phyloP scores from a whole-genome alignment of 1,140 invertebrate genomes.

The Papilio dardanus region DNA sequence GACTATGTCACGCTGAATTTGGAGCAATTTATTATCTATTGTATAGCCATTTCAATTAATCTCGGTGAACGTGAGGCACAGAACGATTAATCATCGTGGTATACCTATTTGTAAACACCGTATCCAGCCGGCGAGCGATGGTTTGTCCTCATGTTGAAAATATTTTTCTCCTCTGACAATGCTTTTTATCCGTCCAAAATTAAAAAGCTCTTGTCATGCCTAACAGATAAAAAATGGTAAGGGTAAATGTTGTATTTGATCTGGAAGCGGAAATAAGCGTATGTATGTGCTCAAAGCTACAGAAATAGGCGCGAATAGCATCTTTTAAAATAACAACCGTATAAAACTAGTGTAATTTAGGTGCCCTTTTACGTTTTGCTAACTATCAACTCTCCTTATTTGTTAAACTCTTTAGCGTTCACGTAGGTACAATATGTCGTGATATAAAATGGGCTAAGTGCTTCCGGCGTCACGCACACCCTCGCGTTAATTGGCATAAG shows the following conservation, averaged over 20 bases:
- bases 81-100: conserved; percentile 29
- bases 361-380: background rate
- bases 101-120: conserved; percentile 33
- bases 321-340: background rate
- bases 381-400: background rate
- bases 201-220: conserved; percentile 23
- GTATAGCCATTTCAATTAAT: conserved; percentile 27
- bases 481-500: conserved; percentile 31
- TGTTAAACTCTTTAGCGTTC: background rate
- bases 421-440: conserved; percentile 9
- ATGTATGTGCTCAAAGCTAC: background rate
- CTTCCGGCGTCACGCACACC: conserved; percentile 17
- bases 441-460: conserved; percentile 11
- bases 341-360: background rate
- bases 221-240: background rate
- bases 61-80: conserved; percentile 17
- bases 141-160: conserved; percentile 21
- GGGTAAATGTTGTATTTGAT: background rate
- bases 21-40: conserved; percentile 29
- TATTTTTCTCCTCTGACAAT: conserved; percentile 24
- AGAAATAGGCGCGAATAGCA: background rate
- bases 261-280: background rate
- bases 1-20: background rate
- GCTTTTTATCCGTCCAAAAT: conserved; percentile 19
- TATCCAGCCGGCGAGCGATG: conserved; percentile 11